Conservation (phyloP, 2,797 vertebrate species). For the Calcarius lapponicus region DNA sequence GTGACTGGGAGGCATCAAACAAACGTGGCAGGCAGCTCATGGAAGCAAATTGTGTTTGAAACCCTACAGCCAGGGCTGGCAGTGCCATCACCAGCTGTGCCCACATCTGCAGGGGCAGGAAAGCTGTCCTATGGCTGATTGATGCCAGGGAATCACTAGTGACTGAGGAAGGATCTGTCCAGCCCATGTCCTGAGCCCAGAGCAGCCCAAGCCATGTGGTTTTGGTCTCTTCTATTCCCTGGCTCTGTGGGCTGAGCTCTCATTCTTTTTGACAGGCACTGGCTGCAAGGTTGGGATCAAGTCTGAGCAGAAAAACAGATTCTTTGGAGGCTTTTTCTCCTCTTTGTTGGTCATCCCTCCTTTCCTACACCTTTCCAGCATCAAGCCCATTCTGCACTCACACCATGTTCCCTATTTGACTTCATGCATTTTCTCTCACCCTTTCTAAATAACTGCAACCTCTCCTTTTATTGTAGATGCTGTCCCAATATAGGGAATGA, state of each 20-base stretch:
- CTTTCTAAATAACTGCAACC: neutral
- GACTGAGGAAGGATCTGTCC: neutral
- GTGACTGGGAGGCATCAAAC: neutral
- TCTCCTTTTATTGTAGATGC: neutral
- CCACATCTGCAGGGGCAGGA: neutral
- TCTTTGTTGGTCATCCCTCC: neutral
- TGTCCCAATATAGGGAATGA: neutral
- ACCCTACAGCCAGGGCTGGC: neutral
- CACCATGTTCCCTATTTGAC: neutral
- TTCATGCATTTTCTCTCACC: neutral
- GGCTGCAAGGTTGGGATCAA: neutral
- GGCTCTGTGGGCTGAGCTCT: neutral
- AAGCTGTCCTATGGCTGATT: neutral
- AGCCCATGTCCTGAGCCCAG: neutral
- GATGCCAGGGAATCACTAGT: neutral
- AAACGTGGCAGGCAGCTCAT: rapidly evolving
- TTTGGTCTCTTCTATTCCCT: neutral
- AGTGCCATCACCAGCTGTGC: neutral
- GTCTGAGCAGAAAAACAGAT: neutral
- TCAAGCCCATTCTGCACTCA: neutral
- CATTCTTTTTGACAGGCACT: neutral
- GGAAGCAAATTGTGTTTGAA: neutral
- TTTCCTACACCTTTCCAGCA: neutral
- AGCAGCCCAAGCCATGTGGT: neutral
- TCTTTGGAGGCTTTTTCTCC: neutral